phyloP scores from a whole-genome alignment of 2,797 vertebrate genomes.

The Galagoides demidoff region DNA sequence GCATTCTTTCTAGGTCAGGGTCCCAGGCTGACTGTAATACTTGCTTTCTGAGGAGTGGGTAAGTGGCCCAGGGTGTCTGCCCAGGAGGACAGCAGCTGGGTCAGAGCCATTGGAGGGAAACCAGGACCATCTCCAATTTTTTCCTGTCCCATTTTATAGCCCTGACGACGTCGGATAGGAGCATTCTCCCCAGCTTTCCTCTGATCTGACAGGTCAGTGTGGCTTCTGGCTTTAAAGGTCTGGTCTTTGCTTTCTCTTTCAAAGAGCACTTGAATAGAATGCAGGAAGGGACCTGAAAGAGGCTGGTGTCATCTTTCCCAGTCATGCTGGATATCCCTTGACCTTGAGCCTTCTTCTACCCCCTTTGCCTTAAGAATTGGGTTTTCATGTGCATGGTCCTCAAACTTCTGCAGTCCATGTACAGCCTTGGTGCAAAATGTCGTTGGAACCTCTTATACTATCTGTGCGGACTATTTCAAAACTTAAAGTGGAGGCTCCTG shows the following conservation, averaged over 20 bases:
- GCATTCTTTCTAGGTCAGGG: background rate
- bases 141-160: background rate
- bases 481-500: background rate
- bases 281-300: background rate
- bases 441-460: accelerated
- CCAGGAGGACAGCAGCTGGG: background rate
- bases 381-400: background rate
- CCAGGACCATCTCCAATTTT: background rate
- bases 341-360: background rate
- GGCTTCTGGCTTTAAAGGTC: background rate
- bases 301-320: accelerated
- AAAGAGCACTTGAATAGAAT: background rate
- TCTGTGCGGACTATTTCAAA: accelerated
- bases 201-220: background rate
- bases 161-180: background rate
- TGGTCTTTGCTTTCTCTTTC: background rate
- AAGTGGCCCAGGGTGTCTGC: background rate
- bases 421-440: background rate
- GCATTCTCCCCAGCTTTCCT: background rate
- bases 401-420: background rate
- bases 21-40: background rate
- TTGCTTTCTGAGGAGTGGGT: background rate
- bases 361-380: background rate
- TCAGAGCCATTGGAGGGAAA: background rate
- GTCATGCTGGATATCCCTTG: background rate